Evolutionary conservation across 2,113 vertebrate genomes (phyloP).

Genomic region (Chiloscyllium plagiosum): DNA sequence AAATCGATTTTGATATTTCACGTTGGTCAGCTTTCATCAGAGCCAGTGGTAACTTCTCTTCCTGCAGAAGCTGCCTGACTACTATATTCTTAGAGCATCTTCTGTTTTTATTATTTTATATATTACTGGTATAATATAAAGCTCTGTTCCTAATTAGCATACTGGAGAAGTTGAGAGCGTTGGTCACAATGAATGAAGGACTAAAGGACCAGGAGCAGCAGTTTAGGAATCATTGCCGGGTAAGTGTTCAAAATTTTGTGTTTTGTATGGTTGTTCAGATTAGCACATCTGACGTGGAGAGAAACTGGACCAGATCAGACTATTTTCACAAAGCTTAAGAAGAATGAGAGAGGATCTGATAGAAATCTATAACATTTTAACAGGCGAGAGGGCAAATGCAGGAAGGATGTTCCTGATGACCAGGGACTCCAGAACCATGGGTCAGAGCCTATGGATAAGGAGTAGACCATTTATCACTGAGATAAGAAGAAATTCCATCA

Average conservation of each 20-base stretch:
- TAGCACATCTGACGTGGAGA: not conserved
- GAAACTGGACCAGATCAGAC: no score
- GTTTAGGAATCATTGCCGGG: conserved; percentile 86
- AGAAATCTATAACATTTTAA: no score
- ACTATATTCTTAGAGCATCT: not conserved
- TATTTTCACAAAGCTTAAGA: no score
- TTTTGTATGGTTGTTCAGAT: not conserved
- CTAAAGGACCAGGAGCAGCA: conserved; percentile 89
- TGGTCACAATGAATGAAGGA: conserved; percentile 88
- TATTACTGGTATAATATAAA: not conserved
- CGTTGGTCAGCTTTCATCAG: no score
- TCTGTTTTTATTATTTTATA: not conserved
- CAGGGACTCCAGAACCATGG: no score
- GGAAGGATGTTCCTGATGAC: no score
- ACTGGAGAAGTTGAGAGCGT: conserved; percentile 73
- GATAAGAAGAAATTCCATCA: no score
- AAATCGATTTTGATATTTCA: no score
- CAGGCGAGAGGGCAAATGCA: no score
- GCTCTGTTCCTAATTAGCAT: conserved; percentile 54
- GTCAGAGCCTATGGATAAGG: no score
- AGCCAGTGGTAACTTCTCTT: not conserved
- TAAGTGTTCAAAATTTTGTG: conserved; percentile 50
- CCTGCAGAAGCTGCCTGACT: not conserved
- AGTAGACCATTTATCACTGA: no score
- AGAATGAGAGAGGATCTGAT: no score